phyloP scores from a whole-genome alignment of 1,140 invertebrate species.

The Bathynomus jamesi region DNA sequence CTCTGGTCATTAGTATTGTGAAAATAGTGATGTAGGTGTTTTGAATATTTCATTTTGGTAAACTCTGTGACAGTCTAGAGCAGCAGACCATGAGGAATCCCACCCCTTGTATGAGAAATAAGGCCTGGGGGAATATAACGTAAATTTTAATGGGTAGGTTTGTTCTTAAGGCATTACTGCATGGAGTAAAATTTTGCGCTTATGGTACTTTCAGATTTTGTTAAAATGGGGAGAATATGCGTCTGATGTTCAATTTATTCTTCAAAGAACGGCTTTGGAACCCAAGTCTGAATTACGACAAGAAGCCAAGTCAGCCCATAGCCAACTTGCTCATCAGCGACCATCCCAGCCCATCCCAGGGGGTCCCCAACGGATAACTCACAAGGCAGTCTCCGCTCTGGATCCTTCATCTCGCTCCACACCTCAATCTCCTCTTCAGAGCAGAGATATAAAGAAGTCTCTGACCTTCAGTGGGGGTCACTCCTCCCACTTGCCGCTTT shows the following conservation, averaged over 20 bases:
- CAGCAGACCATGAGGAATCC: no score
- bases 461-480: slow-evolving; percentile 12
- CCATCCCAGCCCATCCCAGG: neutral
- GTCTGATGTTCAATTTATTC: slow-evolving; percentile 13
- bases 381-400: neutral
- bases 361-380: neutral
- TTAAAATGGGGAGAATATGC: slow-evolving; percentile 12
- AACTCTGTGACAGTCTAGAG: no score
- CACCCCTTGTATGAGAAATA: no score
- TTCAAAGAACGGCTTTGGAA: slow-evolving; percentile 7
- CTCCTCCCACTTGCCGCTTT: neutral
- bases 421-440: neutral
- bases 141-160: no score
- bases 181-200: no score
- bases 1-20: no score
- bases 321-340: neutral
- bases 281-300: neutral
- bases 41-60: no score
- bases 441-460: slow-evolving; percentile 11
- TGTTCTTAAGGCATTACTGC: no score
- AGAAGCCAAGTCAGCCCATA: neutral
- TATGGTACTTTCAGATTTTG: neutral
- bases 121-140: no score
- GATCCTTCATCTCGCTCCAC: neutral
- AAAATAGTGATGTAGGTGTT: no score